Base-by-base conservation (phyloP, 2,888 invertebrate species). In the Caenorhabditis sulstoni region DNA sequence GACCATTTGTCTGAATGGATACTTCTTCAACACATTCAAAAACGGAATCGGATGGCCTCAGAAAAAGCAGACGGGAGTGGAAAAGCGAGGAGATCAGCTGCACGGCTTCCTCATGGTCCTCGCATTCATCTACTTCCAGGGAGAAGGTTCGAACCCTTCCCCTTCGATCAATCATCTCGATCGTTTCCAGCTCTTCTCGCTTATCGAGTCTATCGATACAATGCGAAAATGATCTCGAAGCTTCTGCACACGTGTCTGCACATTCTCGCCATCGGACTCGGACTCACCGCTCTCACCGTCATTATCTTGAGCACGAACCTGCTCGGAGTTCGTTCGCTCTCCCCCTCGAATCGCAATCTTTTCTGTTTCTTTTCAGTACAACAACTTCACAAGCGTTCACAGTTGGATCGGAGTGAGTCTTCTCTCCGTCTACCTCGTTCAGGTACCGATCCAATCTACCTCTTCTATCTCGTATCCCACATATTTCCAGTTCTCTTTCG, bases 121-220 rank as follows among this genome's bases (percentile, higher is more conserved):
- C 22, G 87, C 81, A 14, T 68, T 88, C 12, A 81, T 88, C 8
- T 86, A 86, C 70, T 81, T 86, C 41, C 87, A 88, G 68, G 88
- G 88, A 66, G 88, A 88, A 83, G 86, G 87, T 86, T 23, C 23
- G 50, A 44, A 23, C 1, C 0, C 18, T 35, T 53, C 18, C 47
- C 16, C 9, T 45, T 44, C 35, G 23, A 16, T n/a, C 11, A 61
- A 39, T 45, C 14, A 18, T 44, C 41, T 41, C 12, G 1, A n/a
- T 2, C 0, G 14, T 35, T 81, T 85, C 39, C 79, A 87, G 87
- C 87, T 9, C 75, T 87, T 3, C 62, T 87, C 23, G 79, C 85
- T 16, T 87, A 86, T 61, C 87, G 88, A 45, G 64, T 87, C 3
- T 79, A 84, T 49, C 83, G 88, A 11, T 78, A 86, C 57, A 84